Conservation (phyloP, 2,888 invertebrate genomes). For the Ormyrus rosae region DNA sequence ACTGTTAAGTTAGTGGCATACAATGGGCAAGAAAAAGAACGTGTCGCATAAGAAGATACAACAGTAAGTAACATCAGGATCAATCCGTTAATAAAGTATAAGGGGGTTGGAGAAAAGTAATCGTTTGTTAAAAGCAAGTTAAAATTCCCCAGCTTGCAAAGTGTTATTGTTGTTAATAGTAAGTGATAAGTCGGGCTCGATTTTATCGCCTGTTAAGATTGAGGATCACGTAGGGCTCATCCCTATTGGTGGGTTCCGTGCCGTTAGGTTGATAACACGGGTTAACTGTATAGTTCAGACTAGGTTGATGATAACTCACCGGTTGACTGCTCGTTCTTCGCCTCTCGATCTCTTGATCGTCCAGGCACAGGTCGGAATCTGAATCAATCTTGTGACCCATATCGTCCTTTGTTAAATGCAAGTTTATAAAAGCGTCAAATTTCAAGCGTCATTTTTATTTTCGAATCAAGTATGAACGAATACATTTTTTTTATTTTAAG, state of each 20-base stretch:
- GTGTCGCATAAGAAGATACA: slow-evolving; percentile 16
- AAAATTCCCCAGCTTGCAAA: slow-evolving; percentile 28
- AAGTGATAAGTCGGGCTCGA: not conserved
- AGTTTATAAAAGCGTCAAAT: slow-evolving; percentile 13
- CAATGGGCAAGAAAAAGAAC: slow-evolving; percentile 24
- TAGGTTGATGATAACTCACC: slow-evolving; percentile 76
- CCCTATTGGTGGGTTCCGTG: slow-evolving; percentile 53
- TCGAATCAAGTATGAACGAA: no score
- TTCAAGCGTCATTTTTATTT: not conserved
- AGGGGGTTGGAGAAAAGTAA: not conserved
- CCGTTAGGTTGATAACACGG: slow-evolving; percentile 75
- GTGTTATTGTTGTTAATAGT: slow-evolving; percentile 21
- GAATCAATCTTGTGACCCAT: slow-evolving; percentile 85
- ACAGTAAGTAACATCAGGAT: slow-evolving; percentile 14
- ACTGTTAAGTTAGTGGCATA: slow-evolving; percentile 29
- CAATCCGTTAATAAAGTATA: not conserved
- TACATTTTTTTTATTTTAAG: no score
- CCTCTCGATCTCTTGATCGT: slow-evolving; percentile 79
- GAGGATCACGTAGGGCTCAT: slow-evolving; percentile 74
- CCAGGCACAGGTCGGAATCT: slow-evolving; percentile 93
- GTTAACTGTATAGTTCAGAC: slow-evolving; percentile 74
- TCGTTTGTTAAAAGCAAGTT: slow-evolving; percentile 18
- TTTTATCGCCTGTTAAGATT: slow-evolving; percentile 73
- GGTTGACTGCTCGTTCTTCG: slow-evolving; percentile 72
- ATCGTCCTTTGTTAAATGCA: slow-evolving; percentile 78